These are phyloP conservation scores for Agrochola lychnidis DNA, from an alignment of 2,888 invertebrate species.

Conservation along the genomic window DNA sequence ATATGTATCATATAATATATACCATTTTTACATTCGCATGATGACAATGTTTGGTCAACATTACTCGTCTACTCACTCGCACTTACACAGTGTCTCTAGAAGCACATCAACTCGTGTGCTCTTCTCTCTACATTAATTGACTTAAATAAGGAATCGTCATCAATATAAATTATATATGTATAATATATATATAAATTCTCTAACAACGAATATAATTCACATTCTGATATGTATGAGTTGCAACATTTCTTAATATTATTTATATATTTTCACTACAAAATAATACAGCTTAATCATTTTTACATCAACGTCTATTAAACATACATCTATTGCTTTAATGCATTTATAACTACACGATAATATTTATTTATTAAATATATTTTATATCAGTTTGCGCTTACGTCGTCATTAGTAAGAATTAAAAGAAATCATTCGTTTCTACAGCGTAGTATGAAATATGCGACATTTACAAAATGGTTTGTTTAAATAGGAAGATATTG, in stretches of 20 bases:
- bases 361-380: constrained; percentile 54
- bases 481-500: constrained; percentile 73
- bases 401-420: constrained; percentile 47
- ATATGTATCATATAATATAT: constrained; percentile 48
- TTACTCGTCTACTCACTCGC: constrained; percentile 43
- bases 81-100: constrained; percentile 68
- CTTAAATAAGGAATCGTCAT: constrained; percentile 89
- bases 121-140: constrained; percentile 86
- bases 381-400: constrained; percentile 59
- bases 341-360: constrained; percentile 62
- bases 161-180: constrained; percentile 75
- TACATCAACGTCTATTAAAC: constrained; percentile 73
- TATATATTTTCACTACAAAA: constrained; percentile 74
- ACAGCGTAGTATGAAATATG: constrained; percentile 43
- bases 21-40: constrained; percentile 33
- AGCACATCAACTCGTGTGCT: constrained; percentile 76
- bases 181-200: constrained; percentile 69
- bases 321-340: constrained; percentile 76
- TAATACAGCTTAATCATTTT: constrained; percentile 77
- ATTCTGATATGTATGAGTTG: constrained; percentile 87
- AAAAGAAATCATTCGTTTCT: constrained; percentile 41
- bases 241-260: constrained; percentile 68
- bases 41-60: constrained; percentile 53
- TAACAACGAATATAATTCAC: constrained; percentile 81
- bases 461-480: constrained; percentile 72